Conservation (phyloP, 2,113 vertebrate species). For the Xiphophorus hellerii region DNA sequence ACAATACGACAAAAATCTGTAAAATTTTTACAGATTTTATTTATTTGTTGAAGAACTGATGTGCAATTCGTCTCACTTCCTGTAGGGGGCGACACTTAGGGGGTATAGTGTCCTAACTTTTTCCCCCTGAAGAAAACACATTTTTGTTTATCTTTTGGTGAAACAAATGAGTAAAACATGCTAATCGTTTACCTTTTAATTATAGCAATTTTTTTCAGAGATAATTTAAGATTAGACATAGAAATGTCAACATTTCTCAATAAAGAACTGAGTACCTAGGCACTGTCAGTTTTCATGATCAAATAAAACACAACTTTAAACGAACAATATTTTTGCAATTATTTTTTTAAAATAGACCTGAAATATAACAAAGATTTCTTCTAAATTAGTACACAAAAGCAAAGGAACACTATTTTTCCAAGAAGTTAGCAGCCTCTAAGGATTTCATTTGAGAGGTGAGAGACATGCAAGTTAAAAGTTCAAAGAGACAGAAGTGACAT, state of each 20-base stretch:
- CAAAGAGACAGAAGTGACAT: not conserved
- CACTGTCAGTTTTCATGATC: too few species aligned
- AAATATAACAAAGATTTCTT: not conserved
- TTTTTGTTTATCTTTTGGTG: too few species aligned
- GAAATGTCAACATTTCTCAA: not conserved
- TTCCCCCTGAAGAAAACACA: too few species aligned
- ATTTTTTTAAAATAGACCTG: not conserved
- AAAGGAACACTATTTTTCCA: not conserved
- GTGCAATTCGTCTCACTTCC: too few species aligned
- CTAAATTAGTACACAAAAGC: not conserved
- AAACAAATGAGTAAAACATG: too few species aligned
- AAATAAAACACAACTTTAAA: not conserved
- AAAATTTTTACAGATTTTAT: too few species aligned
- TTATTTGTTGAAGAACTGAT: too few species aligned
- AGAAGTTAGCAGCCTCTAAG: not conserved
- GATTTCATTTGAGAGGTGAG: not conserved
- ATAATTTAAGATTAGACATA: not conserved
- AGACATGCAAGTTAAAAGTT: not conserved
- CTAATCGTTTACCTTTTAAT: too few species aligned
- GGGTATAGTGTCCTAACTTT: too few species aligned
- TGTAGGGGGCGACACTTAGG: too few species aligned
- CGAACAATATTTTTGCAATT: not conserved
- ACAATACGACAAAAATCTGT: too few species aligned
- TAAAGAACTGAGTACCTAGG: not conserved
- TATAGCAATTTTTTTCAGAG: not conserved